A percentile compares a stretch with the other conserved stretches of the same genome.
These are phyloP conservation scores for Buceros bicornis DNA, from an alignment of 2,797 vertebrate genomes.

Conservation along the genomic window DNA sequence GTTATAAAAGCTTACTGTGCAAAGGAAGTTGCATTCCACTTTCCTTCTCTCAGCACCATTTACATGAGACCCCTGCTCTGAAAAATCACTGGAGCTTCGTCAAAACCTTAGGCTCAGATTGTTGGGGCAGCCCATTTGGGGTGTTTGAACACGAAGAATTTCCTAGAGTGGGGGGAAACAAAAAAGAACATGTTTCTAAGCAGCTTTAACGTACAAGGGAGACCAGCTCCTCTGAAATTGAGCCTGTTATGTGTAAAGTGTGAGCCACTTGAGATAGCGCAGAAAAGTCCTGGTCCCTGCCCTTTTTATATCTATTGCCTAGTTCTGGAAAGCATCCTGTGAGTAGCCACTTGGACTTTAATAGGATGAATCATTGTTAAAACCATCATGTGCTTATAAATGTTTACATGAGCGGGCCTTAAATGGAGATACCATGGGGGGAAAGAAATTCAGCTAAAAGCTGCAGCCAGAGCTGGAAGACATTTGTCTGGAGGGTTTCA, in stretches of 20 bases:
- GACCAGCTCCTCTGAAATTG: background rate
- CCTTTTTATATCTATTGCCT: constrained; percentile 69
- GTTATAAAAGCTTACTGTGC: background rate
- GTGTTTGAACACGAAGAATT: background rate
- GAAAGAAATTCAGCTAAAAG: background rate
- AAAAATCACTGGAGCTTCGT: background rate
- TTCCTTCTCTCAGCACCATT: background rate
- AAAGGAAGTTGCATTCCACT: background rate
- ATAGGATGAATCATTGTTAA: constrained; percentile 58
- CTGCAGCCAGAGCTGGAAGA: background rate
- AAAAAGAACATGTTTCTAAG: background rate
- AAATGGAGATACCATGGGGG: background rate
- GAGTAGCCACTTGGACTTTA: constrained; percentile 67
- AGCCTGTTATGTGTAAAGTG: constrained; percentile 16
- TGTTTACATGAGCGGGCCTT: constrained; percentile 53
- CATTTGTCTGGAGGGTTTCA: background rate
- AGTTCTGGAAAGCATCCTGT: constrained; percentile 64
- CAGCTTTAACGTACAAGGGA: background rate
- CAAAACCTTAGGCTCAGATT: too few relatives aligned
- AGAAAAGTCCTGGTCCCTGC: constrained; percentile 43
- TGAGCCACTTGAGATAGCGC: constrained; percentile 62
- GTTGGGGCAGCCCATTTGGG: background rate
- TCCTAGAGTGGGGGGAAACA: background rate
- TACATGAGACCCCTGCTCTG: background rate
- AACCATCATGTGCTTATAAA: constrained; percentile 42